Evolutionary conservation across 23 tunicate genomes (phyloP).

Genomic region (Corella eumyota): DNA sequence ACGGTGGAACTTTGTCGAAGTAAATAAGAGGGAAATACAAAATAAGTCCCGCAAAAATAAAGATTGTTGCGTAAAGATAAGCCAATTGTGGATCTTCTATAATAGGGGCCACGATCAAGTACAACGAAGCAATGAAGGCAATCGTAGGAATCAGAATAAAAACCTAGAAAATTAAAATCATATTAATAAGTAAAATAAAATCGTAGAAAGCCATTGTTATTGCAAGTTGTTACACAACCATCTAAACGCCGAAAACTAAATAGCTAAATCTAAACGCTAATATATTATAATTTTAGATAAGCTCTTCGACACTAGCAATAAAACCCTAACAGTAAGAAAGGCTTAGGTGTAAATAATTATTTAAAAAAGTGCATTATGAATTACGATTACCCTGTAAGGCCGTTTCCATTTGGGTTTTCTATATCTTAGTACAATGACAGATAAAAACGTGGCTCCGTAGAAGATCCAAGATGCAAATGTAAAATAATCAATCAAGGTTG

Average conservation of each 20-base stretch:
- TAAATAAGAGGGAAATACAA: conserved; percentile 82
- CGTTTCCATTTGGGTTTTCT: conserved; percentile 56
- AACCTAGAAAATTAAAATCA: too few species aligned
- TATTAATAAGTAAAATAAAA: too few species aligned
- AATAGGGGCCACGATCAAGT: conserved; percentile 84
- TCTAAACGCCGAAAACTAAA: too few species aligned
- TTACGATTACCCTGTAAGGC: conserved; percentile 49
- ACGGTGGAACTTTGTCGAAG: conserved; percentile 61
- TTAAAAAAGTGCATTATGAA: too few species aligned
- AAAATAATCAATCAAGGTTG: conserved; percentile 77
- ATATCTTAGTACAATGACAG: conserved; percentile 62
- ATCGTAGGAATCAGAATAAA: conserved; percentile 70
- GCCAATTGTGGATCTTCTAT: conserved; percentile 78
- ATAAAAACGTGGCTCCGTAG: conserved; percentile 75
- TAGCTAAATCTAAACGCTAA: too few species aligned
- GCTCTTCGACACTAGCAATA: too few species aligned
- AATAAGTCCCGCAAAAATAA: conserved; percentile 83
- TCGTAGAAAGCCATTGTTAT: too few species aligned
- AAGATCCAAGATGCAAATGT: conserved; percentile 89
- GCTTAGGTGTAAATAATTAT: too few species aligned
- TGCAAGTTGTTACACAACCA: too few species aligned
- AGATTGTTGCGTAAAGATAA: conserved; percentile 72
- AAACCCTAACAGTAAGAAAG: too few species aligned
- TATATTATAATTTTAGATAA: too few species aligned
- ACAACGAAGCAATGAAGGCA: conserved; percentile 63